These are phyloP conservation scores for Chamaedrilus cognettii DNA, from an alignment of 2,888 invertebrate species.

Conservation along the genomic window DNA sequence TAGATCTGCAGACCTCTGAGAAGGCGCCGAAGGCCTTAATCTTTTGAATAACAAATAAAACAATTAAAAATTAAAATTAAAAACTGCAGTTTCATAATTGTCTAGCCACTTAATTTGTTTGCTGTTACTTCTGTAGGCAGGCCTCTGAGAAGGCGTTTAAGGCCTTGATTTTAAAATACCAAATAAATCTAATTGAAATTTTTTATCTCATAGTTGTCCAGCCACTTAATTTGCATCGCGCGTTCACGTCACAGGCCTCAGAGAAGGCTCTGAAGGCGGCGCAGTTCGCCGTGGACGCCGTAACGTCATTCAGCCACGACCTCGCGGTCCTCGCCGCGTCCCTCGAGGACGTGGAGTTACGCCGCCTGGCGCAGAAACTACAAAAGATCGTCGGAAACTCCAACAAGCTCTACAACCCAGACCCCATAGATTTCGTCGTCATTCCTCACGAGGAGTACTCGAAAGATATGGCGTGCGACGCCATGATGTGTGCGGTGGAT, in stretches of 20 bases:
- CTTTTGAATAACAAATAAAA: too few relatives aligned
- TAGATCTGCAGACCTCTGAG: too few relatives aligned
- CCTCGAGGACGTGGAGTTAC: conserved; percentile 27
- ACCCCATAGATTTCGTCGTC: conserved; percentile 28
- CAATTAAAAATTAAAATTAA: too few relatives aligned
- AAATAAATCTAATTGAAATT: too few relatives aligned
- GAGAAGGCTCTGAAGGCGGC: conserved; percentile 31
- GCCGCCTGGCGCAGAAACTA: conserved; percentile 27
- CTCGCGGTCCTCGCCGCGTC: conserved; percentile 28
- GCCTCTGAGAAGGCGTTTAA: too few relatives aligned
- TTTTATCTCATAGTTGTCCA: too few relatives aligned
- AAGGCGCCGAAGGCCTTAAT: too few relatives aligned
- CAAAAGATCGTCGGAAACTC: conserved; percentile 32
- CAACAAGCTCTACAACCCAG: conserved; percentile 28
- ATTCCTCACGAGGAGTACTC: conserved; percentile 31
- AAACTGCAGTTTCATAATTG: too few relatives aligned
- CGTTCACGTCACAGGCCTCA: conserved; percentile 19
- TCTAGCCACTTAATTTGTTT: too few relatives aligned
- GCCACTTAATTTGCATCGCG: too few relatives aligned
- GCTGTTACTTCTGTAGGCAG: too few relatives aligned
- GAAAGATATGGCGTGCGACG: conserved; percentile 28
- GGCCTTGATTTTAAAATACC: too few relatives aligned
- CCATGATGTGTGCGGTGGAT: conserved; percentile 29
- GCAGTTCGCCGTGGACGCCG: conserved; percentile 28
- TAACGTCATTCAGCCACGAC: conserved; percentile 30